Conservation (phyloP, 2,113 vertebrate species). For the Cryptotis parvus region DNA sequence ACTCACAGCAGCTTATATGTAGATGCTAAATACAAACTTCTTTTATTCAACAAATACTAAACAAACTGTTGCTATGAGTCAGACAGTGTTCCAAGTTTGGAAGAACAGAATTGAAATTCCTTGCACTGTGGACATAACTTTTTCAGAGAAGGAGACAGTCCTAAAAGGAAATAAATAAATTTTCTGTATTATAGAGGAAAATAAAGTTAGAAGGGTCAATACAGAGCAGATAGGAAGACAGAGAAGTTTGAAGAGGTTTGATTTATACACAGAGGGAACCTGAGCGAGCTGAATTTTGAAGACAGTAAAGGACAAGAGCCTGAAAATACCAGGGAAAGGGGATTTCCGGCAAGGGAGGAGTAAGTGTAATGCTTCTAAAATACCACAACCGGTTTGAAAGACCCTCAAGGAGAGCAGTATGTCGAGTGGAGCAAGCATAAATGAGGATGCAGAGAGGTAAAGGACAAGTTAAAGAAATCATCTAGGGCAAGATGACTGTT, state of each 20-base stretch:
- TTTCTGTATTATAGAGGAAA: neutral
- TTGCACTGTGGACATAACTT: neutral
- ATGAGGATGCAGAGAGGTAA: neutral
- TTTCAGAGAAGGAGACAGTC: neutral
- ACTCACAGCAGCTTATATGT: neutral
- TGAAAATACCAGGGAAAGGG: neutral
- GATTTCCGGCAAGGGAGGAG: neutral
- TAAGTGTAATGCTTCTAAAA: neutral
- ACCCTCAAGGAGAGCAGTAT: neutral
- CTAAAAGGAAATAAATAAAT: neutral
- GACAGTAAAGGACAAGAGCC: neutral
- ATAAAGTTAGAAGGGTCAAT: neutral
- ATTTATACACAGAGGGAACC: neutral
- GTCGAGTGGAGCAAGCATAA: neutral
- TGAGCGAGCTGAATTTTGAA: neutral
- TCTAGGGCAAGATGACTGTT: no score
- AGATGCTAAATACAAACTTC: neutral
- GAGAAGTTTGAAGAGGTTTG: neutral
- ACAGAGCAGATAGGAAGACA: neutral
- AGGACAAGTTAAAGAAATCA: neutral
- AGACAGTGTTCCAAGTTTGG: neutral
- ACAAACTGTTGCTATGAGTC: neutral
- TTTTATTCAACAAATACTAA: constrained; percentile 8
- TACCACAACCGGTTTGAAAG: neutral
- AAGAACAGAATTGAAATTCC: constrained; percentile 13